phyloP scores from a whole-genome alignment of 2,888 invertebrate species.

The Diarsia dahlii region DNA sequence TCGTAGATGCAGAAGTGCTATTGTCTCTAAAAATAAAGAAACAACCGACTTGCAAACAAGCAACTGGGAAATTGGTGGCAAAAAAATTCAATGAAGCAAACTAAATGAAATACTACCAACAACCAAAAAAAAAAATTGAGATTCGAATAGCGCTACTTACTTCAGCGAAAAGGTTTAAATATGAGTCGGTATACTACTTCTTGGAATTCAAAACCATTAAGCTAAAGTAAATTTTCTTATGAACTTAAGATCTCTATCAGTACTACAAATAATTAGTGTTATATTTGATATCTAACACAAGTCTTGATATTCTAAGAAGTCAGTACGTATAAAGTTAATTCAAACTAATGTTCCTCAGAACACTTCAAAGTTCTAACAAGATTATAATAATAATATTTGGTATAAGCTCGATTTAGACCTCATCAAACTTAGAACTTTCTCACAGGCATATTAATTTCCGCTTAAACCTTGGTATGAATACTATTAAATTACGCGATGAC shows the following conservation, averaged over 20 bases:
- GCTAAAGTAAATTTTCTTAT: neutral
- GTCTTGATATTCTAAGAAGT: slow-evolving; percentile 9
- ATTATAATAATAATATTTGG: slow-evolving; percentile 27
- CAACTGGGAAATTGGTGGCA: too few relatives aligned
- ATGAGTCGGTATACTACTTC: too few relatives aligned
- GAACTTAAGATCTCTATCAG: neutral
- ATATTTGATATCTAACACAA: slow-evolving; percentile 7
- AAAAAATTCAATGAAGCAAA: too few relatives aligned
- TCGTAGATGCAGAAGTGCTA: too few relatives aligned
- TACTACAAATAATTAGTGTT: neutral
- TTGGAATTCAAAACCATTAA: neutral
- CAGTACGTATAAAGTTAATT: slow-evolving; percentile 4
- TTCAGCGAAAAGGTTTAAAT: neutral
- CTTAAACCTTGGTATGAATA: slow-evolving; percentile 3
- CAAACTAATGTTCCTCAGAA: slow-evolving; percentile 1
- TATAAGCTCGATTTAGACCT: slow-evolving; percentile 5
- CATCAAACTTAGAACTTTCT: slow-evolving; percentile 28
- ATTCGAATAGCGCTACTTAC: neutral
- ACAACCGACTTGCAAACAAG: too few relatives aligned
- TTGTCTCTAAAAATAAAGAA: too few relatives aligned
- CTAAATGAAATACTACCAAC: neutral
- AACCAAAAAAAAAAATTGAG: neutral
- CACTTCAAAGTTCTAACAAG: slow-evolving; percentile 12
- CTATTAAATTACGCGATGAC: neutral
- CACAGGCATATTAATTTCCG: slow-evolving; percentile 24